A percentile compares a stretch with the other conserved stretches of the same genome.
These are phyloP conservation scores for Candidula unifasciata DNA, from an alignment of 2,888 invertebrate species.

Conservation along the genomic window DNA sequence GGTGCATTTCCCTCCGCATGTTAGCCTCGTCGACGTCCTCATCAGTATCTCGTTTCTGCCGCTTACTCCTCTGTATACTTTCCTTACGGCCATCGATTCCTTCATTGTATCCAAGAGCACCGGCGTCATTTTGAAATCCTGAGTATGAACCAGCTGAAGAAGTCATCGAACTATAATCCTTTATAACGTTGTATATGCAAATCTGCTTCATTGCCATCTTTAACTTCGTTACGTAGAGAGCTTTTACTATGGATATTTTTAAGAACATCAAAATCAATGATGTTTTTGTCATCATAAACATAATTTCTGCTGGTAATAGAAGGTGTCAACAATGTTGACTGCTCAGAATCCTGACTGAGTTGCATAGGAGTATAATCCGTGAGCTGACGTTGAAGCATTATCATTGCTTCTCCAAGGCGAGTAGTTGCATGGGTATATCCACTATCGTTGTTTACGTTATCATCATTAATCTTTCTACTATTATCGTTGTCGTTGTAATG, in stretches of 20 bases:
- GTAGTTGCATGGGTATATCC: background rate
- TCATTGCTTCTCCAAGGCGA: background rate
- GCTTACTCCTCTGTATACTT: background rate
- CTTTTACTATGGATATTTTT: background rate
- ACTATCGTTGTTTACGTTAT: background rate
- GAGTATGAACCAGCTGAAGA: background rate
- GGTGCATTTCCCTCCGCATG: slow-evolving; percentile 40
- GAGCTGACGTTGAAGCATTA: background rate
- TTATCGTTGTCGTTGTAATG: background rate
- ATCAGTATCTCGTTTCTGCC: background rate
- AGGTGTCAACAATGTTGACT: background rate
- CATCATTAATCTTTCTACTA: background rate
- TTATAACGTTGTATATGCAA: too few species aligned
- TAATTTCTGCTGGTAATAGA: background rate
- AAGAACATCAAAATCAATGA: background rate
- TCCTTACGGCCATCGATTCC: background rate
- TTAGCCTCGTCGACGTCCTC: background rate
- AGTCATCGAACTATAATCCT: too few species aligned
- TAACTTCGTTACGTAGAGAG: too few species aligned
- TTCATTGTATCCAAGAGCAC: background rate
- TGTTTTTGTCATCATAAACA: background rate
- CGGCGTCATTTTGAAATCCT: background rate
- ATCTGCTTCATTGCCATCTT: too few species aligned
- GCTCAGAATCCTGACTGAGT: background rate
- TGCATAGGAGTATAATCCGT: slow-evolving; percentile 28